Percentiles rank a stretch among this genome's conserved stretches.
phyloP scores from a whole-genome alignment of 2,797 vertebrate genomes.

The Acanthopagrus latus region DNA sequence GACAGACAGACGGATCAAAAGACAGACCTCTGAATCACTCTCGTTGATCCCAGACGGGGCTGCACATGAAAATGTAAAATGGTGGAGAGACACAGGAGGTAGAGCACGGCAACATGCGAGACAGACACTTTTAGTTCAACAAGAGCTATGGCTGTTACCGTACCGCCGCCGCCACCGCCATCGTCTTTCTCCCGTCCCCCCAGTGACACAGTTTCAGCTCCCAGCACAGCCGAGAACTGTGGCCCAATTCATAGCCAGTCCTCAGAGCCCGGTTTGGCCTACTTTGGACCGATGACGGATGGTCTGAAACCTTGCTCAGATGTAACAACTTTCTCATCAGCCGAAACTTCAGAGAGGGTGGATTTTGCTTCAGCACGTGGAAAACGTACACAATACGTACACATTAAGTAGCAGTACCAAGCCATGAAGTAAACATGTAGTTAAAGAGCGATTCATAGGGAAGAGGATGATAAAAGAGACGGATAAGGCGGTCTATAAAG shows the following conservation, averaged over 20 bases:
- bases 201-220: slow-evolving; percentile 76
- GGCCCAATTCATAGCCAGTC: slow-evolving; percentile 75
- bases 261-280: slow-evolving; percentile 69
- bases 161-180: slow-evolving; percentile 1
- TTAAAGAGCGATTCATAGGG: not conserved
- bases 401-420: not conserved
- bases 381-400: not conserved
- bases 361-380: not conserved
- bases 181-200: slow-evolving; percentile 35
- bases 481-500: not conserved
- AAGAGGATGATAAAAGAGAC: not conserved
- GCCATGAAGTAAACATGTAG: not conserved
- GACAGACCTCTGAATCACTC: slow-evolving; percentile 21
- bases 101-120: slow-evolving; percentile 29
- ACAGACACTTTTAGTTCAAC: slow-evolving; percentile 5
- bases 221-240: slow-evolving; percentile 66
- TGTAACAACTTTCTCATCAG: slow-evolving; percentile 19
- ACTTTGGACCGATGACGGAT: slow-evolving; percentile 53
- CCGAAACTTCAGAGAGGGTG: slow-evolving; percentile 2
- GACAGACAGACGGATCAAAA: slow-evolving; percentile 27
- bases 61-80: not conserved
- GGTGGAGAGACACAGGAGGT: slow-evolving; percentile 8
- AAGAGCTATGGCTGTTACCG: slow-evolving; percentile 27
- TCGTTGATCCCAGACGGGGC: slow-evolving; percentile 29
- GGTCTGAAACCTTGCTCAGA: slow-evolving; percentile 43